Evolutionary conservation across 1,140 invertebrate species (phyloP).

Genomic region (Archivesica marissinica): DNA sequence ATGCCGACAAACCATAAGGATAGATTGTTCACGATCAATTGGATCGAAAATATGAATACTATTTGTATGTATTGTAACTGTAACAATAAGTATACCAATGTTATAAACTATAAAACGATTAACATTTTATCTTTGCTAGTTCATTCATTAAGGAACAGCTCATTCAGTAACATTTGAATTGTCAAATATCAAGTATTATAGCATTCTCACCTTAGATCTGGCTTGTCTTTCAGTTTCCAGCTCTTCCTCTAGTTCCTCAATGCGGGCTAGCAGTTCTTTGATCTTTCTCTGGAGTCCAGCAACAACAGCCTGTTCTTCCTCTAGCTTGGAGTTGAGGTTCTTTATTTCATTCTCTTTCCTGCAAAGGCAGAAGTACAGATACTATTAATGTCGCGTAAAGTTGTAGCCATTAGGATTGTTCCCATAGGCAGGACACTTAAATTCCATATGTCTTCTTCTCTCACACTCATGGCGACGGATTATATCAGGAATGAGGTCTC

Average conservation of each 20-base stretch:
- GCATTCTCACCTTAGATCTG: slow-evolving; percentile 89
- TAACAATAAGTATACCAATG: background rate
- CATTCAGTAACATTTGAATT: background rate
- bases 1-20: no score
- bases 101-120: background rate
- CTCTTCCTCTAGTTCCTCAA: slow-evolving; percentile 98
- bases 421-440: no score
- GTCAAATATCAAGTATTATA: background rate
- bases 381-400: no score
- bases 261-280: slow-evolving; percentile 96
- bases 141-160: background rate
- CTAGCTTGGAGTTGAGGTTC: slow-evolving; percentile 96
- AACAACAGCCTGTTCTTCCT: slow-evolving; percentile 98
- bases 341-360: slow-evolving; percentile 98
- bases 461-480: no score
- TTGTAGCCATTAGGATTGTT: no score
- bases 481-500: no score
- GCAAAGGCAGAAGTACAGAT: no score
- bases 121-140: background rate
- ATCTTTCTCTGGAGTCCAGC: slow-evolving; percentile 98
- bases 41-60: no score
- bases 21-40: no score
- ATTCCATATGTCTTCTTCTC: no score
- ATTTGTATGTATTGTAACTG: background rate
- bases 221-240: slow-evolving; percentile 98